Conservation (phyloP, 2,888 invertebrate genomes). For the Perizoma affinitatum region DNA sequence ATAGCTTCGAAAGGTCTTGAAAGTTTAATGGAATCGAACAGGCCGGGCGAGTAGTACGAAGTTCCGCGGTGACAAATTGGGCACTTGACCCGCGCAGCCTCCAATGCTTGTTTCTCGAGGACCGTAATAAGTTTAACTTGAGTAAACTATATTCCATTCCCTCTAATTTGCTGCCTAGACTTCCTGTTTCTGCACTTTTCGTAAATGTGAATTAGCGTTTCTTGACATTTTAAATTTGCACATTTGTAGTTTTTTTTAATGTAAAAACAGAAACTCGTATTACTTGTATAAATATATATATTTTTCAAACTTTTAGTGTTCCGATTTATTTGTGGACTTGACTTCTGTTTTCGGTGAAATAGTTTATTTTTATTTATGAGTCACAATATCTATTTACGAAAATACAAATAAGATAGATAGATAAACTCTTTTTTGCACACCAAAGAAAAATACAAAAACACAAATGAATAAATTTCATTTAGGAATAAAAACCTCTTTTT, state of each 20-base stretch:
- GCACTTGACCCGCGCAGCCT: constrained; percentile 82
- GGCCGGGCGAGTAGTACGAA: constrained; percentile 74
- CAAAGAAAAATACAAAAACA: too few species aligned
- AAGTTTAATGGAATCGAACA: constrained; percentile 84
- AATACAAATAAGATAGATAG: too few species aligned
- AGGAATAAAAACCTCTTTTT: too few species aligned
- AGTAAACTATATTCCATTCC: constrained; percentile 83
- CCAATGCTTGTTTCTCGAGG: constrained; percentile 79
- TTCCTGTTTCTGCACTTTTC: constrained; percentile 65
- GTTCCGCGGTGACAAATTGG: constrained; percentile 84
- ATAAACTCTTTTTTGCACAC: too few species aligned
- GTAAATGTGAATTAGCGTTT: constrained; percentile 38
- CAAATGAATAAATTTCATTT: too few species aligned
- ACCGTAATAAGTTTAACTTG: constrained; percentile 84
- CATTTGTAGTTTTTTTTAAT: neutral
- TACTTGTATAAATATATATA: too few species aligned
- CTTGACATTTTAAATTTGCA: constrained; percentile 4
- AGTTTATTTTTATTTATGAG: too few species aligned
- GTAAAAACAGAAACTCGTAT: neutral
- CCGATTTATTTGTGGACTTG: too few species aligned
- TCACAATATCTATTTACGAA: too few species aligned
- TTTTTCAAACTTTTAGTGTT: too few species aligned
- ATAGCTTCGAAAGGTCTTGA: constrained; percentile 82
- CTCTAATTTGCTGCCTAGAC: constrained; percentile 75
- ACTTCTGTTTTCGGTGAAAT: too few species aligned